Conservation (phyloP, 2,888 invertebrate species). For the Conus canariensis region DNA sequence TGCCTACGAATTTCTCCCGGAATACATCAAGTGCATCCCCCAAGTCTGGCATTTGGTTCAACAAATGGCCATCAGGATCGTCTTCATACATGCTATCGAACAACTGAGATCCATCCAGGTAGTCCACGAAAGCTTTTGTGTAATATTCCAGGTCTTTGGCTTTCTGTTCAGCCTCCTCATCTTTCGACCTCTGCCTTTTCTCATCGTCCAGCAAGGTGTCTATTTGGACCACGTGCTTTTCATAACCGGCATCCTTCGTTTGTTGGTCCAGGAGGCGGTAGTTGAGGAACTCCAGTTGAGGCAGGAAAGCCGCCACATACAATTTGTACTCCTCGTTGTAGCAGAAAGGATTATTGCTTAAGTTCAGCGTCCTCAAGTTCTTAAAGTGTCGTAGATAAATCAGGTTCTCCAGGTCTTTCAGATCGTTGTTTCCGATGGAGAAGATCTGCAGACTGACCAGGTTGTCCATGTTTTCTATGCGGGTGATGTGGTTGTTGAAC, state of each 20-base stretch:
- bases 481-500: neutral
- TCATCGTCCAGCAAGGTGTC: constrained; percentile 78
- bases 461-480: constrained; percentile 12
- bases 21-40: constrained; percentile 73
- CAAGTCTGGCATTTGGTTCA: constrained; percentile 77
- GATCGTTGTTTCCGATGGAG: constrained; percentile 15
- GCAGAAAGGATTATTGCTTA: constrained; percentile 88
- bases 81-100: constrained; percentile 77
- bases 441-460: neutral
- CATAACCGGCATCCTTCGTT: constrained; percentile 72
- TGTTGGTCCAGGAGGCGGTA: constrained; percentile 85
- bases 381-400: constrained; percentile 72
- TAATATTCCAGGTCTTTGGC: constrained; percentile 65
- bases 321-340: constrained; percentile 82
- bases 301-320: constrained; percentile 86
- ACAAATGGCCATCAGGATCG: constrained; percentile 77
- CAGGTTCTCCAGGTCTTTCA: constrained; percentile 5
- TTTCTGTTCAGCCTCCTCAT: constrained; percentile 62
- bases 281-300: constrained; percentile 86
- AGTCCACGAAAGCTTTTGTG: constrained; percentile 76
- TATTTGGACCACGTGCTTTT: constrained; percentile 74
- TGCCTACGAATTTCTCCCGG: constrained; percentile 73
- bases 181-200: constrained; percentile 65
- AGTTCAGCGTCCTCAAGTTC: constrained; percentile 75
- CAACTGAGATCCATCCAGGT: constrained; percentile 73